Conservation (phyloP, 2,797 vertebrate genomes). For the Lutjanus argentimaculatus region DNA sequence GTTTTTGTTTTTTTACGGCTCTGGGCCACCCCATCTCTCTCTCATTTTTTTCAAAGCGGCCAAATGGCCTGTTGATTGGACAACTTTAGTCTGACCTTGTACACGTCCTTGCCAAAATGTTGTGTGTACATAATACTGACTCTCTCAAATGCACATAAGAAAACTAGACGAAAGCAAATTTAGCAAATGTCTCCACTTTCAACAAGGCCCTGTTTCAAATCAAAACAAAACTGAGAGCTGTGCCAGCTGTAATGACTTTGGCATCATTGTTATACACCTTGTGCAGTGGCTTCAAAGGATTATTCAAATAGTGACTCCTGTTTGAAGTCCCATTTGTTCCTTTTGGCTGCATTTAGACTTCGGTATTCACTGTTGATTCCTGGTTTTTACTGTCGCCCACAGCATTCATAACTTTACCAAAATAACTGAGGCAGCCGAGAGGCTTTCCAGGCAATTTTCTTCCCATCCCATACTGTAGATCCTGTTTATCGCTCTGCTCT, state of each 20-base stretch:
- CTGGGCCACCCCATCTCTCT: no score
- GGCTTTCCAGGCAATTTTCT: constrained; percentile 38
- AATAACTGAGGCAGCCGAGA: constrained; percentile 35
- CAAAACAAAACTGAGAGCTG: constrained; percentile 15
- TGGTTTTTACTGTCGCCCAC: constrained; percentile 58
- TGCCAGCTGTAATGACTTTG: constrained; percentile 36
- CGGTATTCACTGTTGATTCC: constrained; percentile 8
- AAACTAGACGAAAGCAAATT: not conserved
- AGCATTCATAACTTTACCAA: constrained; percentile 59
- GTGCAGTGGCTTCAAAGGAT: constrained; percentile 28
- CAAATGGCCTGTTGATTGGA: no score
- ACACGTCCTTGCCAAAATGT: not conserved
- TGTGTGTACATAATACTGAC: not conserved
- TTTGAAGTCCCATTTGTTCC: constrained; percentile 47
- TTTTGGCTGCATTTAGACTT: constrained; percentile 31
- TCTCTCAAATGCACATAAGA: not conserved
- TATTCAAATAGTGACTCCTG: constrained; percentile 18
- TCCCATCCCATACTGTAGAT: constrained; percentile 17
- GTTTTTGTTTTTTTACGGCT: no score
- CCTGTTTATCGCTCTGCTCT: constrained; percentile 15
- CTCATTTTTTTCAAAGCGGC: no score
- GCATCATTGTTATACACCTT: constrained; percentile 20
- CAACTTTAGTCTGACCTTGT: no score
- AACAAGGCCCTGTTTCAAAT: constrained; percentile 15
- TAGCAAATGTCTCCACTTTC: not conserved